A percentile compares a stretch with the other conserved stretches of the same genome.
Conservation (phyloP, 2,888 invertebrate genomes). For the Saturnia japonica region DNA sequence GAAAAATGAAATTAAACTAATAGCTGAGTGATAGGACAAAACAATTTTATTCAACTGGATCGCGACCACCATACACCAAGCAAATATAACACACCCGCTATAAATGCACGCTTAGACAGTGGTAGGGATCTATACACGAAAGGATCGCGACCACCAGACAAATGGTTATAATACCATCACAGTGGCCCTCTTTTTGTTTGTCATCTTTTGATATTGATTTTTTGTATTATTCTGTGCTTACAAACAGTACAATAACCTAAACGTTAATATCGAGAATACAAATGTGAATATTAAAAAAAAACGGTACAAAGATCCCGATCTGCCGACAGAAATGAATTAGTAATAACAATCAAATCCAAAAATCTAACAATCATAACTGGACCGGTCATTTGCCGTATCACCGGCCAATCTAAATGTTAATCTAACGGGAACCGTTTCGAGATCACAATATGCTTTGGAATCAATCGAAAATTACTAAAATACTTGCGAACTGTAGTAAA, state of each 20-base stretch:
- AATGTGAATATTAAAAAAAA: constrained; percentile 8
- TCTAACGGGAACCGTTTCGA: constrained; percentile 46
- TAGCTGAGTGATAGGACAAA: too few relatives aligned
- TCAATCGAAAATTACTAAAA: constrained; percentile 58
- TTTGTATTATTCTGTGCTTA: too few relatives aligned
- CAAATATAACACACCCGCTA: too few relatives aligned
- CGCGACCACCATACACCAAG: too few relatives aligned
- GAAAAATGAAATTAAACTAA: too few relatives aligned
- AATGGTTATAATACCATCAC: too few relatives aligned
- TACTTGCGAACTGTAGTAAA: constrained; percentile 18
- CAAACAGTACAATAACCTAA: not conserved
- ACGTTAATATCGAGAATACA: not conserved
- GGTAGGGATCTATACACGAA: too few relatives aligned
- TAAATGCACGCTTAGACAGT: too few relatives aligned
- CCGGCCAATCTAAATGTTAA: constrained; percentile 53
- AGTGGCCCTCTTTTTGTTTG: too few relatives aligned
- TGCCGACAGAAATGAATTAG: constrained; percentile 26
- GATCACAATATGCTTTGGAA: constrained; percentile 45
- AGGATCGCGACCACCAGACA: too few relatives aligned
- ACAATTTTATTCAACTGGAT: too few relatives aligned
- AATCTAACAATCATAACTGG: constrained; percentile 64
- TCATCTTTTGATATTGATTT: not conserved
- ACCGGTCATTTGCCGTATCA: constrained; percentile 61
- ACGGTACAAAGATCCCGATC: constrained; percentile 16
- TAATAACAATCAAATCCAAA: constrained; percentile 53